Evolutionary conservation across 2,113 vertebrate genomes (phyloP), one percentile per base, ranked within the genome.

Genomic region (Eulemur rufifrons): DNA sequence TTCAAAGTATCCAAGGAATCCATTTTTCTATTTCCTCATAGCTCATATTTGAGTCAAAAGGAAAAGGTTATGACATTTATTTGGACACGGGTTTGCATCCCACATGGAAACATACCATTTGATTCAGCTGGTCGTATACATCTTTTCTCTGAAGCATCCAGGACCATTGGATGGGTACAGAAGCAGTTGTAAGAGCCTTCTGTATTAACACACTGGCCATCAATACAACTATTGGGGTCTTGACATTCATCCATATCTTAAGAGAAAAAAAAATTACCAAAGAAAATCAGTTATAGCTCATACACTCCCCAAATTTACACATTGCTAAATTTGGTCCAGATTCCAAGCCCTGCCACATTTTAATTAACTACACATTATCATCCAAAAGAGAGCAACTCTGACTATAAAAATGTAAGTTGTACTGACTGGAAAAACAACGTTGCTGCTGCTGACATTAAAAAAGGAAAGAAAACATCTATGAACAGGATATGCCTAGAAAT

Each of bases 191-290:
- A 99, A 47, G 99, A 99, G 61, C 99, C 99, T 50, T 99, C 99
- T 15, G 99, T 99, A 98, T 99, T 99, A 95, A 99, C 56, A 98
- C 99, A 99, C 97, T 99, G 98, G 81, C 99, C 99, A 84, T 99
- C 99, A 21, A 98, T 98, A 97, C 99, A 99, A 95, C 98, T 99
- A 20, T 96, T 98, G 97, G 99, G 99, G 92, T 99, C 99, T 88
- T 99, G 98, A 98, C 99, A 99, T 98, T 99, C 99, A 97, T 99
- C 98, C 71, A 99, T 99, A 98, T 99, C 99, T 99, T 96, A 96
- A 98, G 94, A 98, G 95, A 85, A 94, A 98, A 96, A 96, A 95
- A 97, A 95, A 94, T 47, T 94, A 97, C 95, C 56, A 97, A 97
- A 96, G 77, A 98, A 97, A 97, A 95, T 96, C 89, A 52, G 66